Evolutionary conservation across 1,140 invertebrate genomes (phyloP).

Genomic region (Hestina assimilis): DNA sequence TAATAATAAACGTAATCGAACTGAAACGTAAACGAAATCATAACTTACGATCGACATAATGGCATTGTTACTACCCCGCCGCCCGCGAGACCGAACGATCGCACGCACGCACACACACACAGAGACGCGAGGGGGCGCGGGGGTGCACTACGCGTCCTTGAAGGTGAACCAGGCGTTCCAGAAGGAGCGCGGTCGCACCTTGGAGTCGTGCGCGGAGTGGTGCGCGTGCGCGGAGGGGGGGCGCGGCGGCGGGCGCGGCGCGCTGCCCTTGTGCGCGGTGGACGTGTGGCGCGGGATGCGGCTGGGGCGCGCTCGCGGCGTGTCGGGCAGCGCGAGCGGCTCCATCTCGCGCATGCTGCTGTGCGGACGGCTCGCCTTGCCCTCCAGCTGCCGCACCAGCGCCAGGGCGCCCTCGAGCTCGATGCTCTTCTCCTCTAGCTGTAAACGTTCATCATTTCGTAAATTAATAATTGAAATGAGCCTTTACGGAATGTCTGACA

Average conservation of each 20-base stretch:
- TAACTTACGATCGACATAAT: slow-evolving; percentile 79
- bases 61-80: slow-evolving; percentile 52
- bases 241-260: slow-evolving; percentile 54
- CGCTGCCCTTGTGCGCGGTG: slow-evolving; percentile 63
- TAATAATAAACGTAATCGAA: no score
- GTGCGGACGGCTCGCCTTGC: slow-evolving; percentile 63
- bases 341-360: slow-evolving; percentile 75
- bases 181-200: slow-evolving; percentile 62
- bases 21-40: slow-evolving; percentile 53
- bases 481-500: no score
- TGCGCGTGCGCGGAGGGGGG: slow-evolving; percentile 53
- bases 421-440: slow-evolving; percentile 89
- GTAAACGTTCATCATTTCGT: slow-evolving; percentile 40
- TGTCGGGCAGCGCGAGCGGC: slow-evolving; percentile 77
- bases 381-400: slow-evolving; percentile 84
- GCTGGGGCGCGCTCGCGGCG: slow-evolving; percentile 76
- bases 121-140: no score
- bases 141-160: slow-evolving; percentile 58
- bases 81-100: slow-evolving; percentile 8
- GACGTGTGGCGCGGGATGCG: slow-evolving; percentile 72
- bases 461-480: no score
- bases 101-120: slow-evolving; percentile 1
- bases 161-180: slow-evolving; percentile 61
- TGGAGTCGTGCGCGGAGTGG: slow-evolving; percentile 50
- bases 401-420: slow-evolving; percentile 89